A percentile compares a stretch with the other conserved stretches of the same genome.
These are phyloP conservation scores for Cartodere bifasciata DNA, from an alignment of 2,888 invertebrate genomes.

Conservation along the genomic window DNA sequence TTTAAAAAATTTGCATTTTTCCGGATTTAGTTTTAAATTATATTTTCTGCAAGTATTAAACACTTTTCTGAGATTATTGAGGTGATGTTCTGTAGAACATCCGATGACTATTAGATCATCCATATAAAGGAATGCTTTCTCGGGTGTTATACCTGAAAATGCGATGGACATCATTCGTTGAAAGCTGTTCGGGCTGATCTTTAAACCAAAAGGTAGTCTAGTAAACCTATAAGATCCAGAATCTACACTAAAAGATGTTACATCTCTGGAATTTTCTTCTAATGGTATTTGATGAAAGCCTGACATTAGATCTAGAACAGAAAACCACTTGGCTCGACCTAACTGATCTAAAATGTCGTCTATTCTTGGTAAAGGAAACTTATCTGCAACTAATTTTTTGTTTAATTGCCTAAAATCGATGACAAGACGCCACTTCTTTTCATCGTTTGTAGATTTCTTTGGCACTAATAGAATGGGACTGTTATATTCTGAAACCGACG, in stretches of 20 bases:
- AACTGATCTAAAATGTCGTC: constrained; percentile 1
- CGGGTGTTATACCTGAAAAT: constrained; percentile 15
- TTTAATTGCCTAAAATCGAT: constrained; percentile 11
- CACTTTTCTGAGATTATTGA: constrained; percentile 9
- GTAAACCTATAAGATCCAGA: constrained; percentile 15
- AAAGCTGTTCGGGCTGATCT: constrained; percentile 17
- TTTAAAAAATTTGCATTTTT: constrained; percentile 11
- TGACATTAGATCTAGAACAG: constrained; percentile 7
- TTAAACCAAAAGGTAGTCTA: constrained; percentile 17
- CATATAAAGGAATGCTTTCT: constrained; percentile 18
- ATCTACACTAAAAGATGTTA: constrained; percentile 15
- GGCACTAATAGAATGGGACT: constrained; percentile 2
- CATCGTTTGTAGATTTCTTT: too few relatives aligned
- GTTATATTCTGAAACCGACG: constrained; percentile 5
- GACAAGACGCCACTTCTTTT: constrained; percentile 14
- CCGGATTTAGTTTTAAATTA: constrained; percentile 12
- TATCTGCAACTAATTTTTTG: neutral
- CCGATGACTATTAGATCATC: constrained; percentile 19
- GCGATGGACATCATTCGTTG: constrained; percentile 19
- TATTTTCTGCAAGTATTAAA: constrained; percentile 9
- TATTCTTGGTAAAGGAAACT: neutral
- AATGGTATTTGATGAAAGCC: constrained; percentile 7
- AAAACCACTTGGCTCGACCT: constrained; percentile 10
- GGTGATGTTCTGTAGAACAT: constrained; percentile 14
- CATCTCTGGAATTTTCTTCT: constrained; percentile 6